A percentile compares a stretch with the other conserved stretches of the same genome.
Conservation (phyloP, 2,888 invertebrate genomes). For the Adelognathus sp. region DNA sequence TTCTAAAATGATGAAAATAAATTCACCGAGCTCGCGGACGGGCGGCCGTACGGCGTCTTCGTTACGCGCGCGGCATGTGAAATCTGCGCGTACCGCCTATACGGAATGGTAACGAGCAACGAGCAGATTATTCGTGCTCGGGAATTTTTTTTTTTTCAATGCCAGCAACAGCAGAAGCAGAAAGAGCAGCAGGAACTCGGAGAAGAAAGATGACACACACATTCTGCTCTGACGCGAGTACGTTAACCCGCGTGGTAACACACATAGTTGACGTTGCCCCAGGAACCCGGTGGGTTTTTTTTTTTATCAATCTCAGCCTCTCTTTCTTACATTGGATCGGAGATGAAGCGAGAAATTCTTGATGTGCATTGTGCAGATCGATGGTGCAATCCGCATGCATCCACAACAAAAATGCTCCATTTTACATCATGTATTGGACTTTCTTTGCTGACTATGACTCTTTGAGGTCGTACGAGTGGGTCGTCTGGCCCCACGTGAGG, state of each 20-base stretch:
- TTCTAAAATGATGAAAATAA: conserved; percentile 47
- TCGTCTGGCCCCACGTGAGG: no score
- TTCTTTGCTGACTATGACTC: neutral
- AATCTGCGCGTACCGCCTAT: conserved; percentile 46
- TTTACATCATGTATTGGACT: neutral
- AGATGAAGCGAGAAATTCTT: conserved; percentile 41
- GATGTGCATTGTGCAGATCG: conserved; percentile 8
- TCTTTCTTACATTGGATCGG: conserved; percentile 40
- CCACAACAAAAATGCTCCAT: neutral
- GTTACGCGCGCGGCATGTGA: conserved; percentile 64
- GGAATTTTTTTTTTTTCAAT: conserved; percentile 51
- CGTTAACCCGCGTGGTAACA: conserved; percentile 24
- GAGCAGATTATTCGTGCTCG: conserved; percentile 56
- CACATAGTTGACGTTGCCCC: neutral
- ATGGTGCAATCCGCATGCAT: neutral
- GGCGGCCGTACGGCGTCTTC: conserved; percentile 49
- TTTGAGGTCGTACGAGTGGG: neutral
- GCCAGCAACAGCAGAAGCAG: conserved; percentile 4
- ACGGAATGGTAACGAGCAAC: conserved; percentile 65
- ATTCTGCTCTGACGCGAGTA: conserved; percentile 6
- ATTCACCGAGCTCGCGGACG: conserved; percentile 42
- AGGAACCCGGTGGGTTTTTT: conserved; percentile 19
- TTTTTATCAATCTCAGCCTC: conserved; percentile 32
- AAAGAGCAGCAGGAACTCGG: neutral
- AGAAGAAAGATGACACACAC: conserved; percentile 9